Conservation (phyloP, 53 echinoderm and acorn worm genomes). For the Paelopatides confundens region DNA sequence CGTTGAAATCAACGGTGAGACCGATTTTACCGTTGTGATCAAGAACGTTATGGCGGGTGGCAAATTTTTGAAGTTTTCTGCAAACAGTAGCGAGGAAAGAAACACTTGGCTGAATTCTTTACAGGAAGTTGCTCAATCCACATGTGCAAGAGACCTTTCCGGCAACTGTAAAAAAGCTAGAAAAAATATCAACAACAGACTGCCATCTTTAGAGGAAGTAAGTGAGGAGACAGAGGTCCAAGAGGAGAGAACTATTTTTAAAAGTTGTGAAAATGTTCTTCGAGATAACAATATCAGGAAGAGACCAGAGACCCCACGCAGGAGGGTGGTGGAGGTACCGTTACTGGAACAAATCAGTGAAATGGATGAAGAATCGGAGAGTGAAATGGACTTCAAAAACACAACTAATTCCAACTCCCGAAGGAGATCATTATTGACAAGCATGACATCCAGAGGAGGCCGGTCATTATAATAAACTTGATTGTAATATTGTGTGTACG, state of each 20-base stretch:
- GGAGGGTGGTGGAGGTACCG: conserved; percentile 23
- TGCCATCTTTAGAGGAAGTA: conserved; percentile 28
- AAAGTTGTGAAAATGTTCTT: conserved; percentile 5
- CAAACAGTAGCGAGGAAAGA: not conserved
- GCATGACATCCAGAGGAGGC: not conserved
- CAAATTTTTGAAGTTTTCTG: conserved; percentile 9
- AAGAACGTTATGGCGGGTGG: conserved; percentile 35
- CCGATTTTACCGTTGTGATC: conserved; percentile 5
- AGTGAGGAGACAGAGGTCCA: conserved; percentile 11
- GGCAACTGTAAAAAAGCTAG: not conserved
- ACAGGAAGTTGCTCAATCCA: not conserved
- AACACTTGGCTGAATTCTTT: conserved; percentile 18
- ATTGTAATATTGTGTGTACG: no score
- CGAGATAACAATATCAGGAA: not conserved
- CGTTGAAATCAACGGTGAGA: not conserved
- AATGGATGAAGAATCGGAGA: conserved; percentile 14
- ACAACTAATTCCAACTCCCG: not conserved
- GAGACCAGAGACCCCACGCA: not conserved
- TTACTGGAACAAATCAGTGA: conserved; percentile 34
- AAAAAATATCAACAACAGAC: not conserved
- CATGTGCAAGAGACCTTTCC: not conserved
- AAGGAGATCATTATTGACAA: not conserved
- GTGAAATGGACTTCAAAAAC: conserved; percentile 11
- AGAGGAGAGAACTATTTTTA: conserved; percentile 13
- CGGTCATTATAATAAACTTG: not conserved